These are phyloP conservation scores for Asbolus verrucosus DNA, from an alignment of 1,140 invertebrate genomes.

Conservation along the genomic window DNA sequence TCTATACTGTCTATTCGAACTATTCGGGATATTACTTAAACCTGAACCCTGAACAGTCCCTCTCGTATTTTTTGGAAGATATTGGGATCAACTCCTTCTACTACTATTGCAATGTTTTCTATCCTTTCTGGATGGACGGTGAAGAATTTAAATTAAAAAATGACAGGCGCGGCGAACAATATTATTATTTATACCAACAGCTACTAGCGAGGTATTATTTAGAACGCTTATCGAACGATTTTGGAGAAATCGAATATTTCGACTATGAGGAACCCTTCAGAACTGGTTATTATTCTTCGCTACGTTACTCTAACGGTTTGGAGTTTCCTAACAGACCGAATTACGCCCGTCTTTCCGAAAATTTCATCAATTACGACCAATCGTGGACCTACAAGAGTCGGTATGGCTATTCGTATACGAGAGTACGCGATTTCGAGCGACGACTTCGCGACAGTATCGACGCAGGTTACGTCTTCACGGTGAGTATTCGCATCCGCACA, in stretches of 20 bases:
- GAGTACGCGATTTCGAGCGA: constrained; percentile 60
- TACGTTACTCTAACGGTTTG: constrained; percentile 75
- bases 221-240: constrained; percentile 74
- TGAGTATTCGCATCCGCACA: constrained; percentile 26
- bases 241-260: constrained; percentile 72
- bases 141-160: constrained; percentile 66
- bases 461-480: constrained; percentile 63
- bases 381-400: constrained; percentile 58
- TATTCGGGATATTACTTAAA: constrained; percentile 68
- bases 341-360: constrained; percentile 63
- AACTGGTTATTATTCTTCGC: constrained; percentile 74
- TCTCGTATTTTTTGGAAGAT: constrained; percentile 81
- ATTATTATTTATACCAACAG: constrained; percentile 67
- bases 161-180: constrained; percentile 66
- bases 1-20: constrained; percentile 68
- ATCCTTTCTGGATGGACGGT: constrained; percentile 72
- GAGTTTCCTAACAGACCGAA: constrained; percentile 73
- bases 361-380: constrained; percentile 61
- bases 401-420: constrained; percentile 46
- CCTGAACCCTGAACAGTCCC: constrained; percentile 62
- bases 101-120: constrained; percentile 73
- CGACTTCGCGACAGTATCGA: constrained; percentile 68
- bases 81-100: constrained; percentile 76
- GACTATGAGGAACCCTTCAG: constrained; percentile 69
- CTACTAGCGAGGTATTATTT: constrained; percentile 74